Evolutionary conservation across 2,113 vertebrate species (phyloP).

Genomic region (Leucopsar rothschildi): DNA sequence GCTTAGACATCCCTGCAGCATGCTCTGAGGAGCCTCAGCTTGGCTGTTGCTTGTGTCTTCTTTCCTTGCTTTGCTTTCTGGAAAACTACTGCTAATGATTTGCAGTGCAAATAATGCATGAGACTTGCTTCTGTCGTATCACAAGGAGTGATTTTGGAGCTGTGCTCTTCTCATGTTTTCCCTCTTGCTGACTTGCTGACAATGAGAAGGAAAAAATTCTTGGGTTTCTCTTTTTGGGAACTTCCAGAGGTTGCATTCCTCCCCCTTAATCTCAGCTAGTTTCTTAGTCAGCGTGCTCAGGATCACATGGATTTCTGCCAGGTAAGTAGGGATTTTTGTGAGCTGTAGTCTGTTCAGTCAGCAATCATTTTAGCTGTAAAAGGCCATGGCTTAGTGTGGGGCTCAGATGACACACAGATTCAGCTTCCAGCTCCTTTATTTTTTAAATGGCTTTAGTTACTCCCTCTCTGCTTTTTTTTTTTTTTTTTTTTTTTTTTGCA

Average conservation of each 20-base stretch:
- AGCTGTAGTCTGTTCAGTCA: background rate
- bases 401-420: background rate
- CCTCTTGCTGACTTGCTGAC: background rate
- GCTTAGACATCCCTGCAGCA: background rate
- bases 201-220: background rate
- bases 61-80: background rate
- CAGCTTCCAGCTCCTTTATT: slow-evolving; percentile 35
- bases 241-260: background rate
- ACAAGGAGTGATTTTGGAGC: background rate
- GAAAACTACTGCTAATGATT: background rate
- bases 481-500: background rate
- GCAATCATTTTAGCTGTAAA: slow-evolving; percentile 42
- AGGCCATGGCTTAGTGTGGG: background rate
- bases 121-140: background rate
- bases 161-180: background rate
- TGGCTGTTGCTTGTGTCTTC: background rate
- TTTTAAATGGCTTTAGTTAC: slow-evolving; percentile 36
- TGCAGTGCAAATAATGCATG: background rate
- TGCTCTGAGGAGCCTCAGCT: background rate
- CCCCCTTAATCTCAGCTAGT: background rate
- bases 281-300: background rate
- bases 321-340: background rate
- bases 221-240: background rate
- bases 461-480: background rate
- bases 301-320: slow-evolving; percentile 30